Evolutionary conservation across 2,797 vertebrate genomes (phyloP).

Genomic region (Margarornis squamiger): DNA sequence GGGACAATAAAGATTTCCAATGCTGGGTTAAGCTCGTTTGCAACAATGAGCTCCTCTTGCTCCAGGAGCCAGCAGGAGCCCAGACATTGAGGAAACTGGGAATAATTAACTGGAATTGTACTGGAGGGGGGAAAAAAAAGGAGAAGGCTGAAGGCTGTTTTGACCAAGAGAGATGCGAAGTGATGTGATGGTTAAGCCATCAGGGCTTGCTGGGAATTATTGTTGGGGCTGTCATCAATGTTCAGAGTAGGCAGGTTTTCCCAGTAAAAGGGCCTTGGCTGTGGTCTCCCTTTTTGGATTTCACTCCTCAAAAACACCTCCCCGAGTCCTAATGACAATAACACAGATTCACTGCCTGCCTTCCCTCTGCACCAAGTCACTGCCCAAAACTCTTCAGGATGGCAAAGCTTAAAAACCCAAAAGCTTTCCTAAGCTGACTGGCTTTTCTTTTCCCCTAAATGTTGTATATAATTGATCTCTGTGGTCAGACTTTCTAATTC

Average conservation of each 20-base stretch:
- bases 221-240: background rate
- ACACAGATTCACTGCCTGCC: background rate
- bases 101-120: constrained; percentile 20
- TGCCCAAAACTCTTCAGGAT: constrained; percentile 21
- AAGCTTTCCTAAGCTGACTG: background rate
- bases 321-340: constrained; percentile 34
- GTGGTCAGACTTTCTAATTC: background rate
- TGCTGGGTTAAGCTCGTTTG: background rate
- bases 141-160: constrained; percentile 8
- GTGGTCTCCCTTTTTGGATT: background rate
- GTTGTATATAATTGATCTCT: background rate
- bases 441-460: background rate
- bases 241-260: background rate
- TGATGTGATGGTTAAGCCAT: background rate
- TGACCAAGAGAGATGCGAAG: constrained; percentile 42
- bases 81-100: constrained; percentile 18
- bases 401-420: background rate
- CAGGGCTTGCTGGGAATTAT: constrained; percentile 6
- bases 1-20: constrained; percentile 6
- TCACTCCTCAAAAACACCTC: constrained; percentile 25
- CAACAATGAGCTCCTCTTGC: constrained; percentile 53
- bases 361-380: background rate
- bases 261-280: constrained; percentile 13
- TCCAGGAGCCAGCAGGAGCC: constrained; percentile 37
- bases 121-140: background rate